Evolutionary conservation across 2,797 vertebrate species (phyloP).

Genomic region (Florisuga fusca): DNA sequence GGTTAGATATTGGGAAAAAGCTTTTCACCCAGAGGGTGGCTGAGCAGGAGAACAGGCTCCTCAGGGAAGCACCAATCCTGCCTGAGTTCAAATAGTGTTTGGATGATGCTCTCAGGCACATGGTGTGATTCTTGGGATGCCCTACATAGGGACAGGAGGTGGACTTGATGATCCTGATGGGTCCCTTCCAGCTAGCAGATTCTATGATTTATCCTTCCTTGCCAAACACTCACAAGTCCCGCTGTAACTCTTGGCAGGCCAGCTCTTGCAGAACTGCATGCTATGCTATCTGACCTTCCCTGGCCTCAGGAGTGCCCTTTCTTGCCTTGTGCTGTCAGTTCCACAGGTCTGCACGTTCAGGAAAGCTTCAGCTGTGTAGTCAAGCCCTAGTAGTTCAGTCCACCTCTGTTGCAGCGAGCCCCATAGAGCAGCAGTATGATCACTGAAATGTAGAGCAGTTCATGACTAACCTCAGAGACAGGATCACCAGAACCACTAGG

Average conservation of each 20-base stretch:
- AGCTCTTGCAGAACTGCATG: background rate
- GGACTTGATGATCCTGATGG: too few species aligned
- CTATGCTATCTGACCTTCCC: background rate
- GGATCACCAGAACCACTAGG: background rate
- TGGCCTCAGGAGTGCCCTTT: too few species aligned
- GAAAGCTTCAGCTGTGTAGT: fast-evolving
- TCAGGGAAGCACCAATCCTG: too few species aligned
- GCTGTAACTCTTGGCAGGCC: background rate
- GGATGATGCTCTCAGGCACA: too few species aligned
- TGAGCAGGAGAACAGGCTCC: too few species aligned
- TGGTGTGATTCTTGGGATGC: too few species aligned
- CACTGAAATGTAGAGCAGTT: background rate
- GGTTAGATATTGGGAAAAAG: too few species aligned
- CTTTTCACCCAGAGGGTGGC: too few species aligned
- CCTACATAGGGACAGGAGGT: too few species aligned
- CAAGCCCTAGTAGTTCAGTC: background rate
- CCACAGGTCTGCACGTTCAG: fast-evolving
- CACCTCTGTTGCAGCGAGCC: background rate
- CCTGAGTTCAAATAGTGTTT: too few species aligned
- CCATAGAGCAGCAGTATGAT: fast-evolving
- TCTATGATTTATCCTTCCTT: background rate
- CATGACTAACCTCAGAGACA: background rate
- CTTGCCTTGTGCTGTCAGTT: background rate
- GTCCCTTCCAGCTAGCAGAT: too few species aligned
- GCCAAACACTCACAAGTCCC: background rate